Base-by-base conservation (phyloP, 2,797 vertebrate species). In the Cyprinodon diabolis region DNA sequence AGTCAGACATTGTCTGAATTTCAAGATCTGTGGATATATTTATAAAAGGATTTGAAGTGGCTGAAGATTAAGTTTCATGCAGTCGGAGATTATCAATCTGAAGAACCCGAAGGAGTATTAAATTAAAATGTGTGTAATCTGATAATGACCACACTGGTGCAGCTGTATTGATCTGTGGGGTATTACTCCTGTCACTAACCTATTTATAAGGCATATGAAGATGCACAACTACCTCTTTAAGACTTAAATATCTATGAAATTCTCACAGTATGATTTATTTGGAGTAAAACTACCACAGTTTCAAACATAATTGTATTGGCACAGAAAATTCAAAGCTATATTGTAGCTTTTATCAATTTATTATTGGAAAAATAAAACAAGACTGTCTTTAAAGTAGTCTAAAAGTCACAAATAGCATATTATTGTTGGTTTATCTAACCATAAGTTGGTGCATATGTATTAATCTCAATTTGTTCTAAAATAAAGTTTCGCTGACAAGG, bases 121-220 rank as follows among this genome's bases (percentile, higher is more conserved):
- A 43, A 71, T 60, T 19, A 62, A 49, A 19, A 58, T 25, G 30
- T 60, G 56, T 62, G 72, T 58, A 56, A 68, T 45, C 55, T 54
- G 49, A 49, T 30, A 48, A 74, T 49, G 21, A 67, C 30, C 76
- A 78, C 71, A 19, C 30, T 47, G 65, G 78, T 83, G 80, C 84
- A 73, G 68, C 48, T 65, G 68, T 83, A 89, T 85, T 81, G 86
- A 90, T 92, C 54, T 74, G 62, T 58, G 40, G 69, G 81, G 72
- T 30, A 78, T 71, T 43, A 72, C 62, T 76, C 30, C 66, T 56
- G 51, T 66, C 57, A 69, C 49, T 66, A 68, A 77, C 19, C 47
- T 54, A 69, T 77, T 78, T 75, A 30, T 19, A 62, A 76, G 62
- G 63, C 35, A 70, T 73, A 23, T 30, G 25, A 69, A 30, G 60